Evolutionary conservation across 2,888 invertebrate species (phyloP), one percentile per base, ranked within the genome.

Genomic region (Operophtera brumata): DNA sequence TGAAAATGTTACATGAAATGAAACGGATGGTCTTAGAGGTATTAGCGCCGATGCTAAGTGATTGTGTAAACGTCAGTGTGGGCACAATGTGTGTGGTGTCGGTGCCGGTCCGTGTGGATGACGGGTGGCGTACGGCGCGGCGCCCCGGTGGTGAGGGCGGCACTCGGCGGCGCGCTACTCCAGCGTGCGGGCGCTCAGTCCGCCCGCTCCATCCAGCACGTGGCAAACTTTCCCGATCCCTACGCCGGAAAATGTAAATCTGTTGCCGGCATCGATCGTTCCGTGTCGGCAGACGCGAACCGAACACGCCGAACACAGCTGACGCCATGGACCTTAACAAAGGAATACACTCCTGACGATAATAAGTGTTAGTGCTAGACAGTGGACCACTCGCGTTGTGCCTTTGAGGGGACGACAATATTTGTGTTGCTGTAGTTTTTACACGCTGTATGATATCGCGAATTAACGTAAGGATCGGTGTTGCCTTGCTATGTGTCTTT

Each of bases 401-500:
- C 86, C 88, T 89, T 87, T 73, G 69, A 69, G 72, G 74, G 74
- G 72, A 74, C 73, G 74, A 71, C 73, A 73, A 75, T 67, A 71
- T 70, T 77, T 78, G 51, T 70, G 79, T 82, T 80, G 77, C 75
- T 75, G 74, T 72, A 73, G 68, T 75, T 77, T 78, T 75, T 77
- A 73, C 76, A 80, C 62, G 75, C 75, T 77, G 74, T 80, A 77
- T 82, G 78, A 76, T 80, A 82, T 75, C 74, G 79, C 74, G 73
- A 71, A 78, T 73, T 79, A 80, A 74, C 75, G 73, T 86, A 84
- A 78, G 70, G 68, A 81, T 86, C 82, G 78, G 84, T 88, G 88
- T 88, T 89, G 90, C 90, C 90, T 90, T 90, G 89, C 86, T 85
- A 83, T 80, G 90, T 90, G 89, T 88, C 89, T 87, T 89, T 86